phyloP scores from a whole-genome alignment of 2,797 vertebrate species.

The Australoheros facetus region DNA sequence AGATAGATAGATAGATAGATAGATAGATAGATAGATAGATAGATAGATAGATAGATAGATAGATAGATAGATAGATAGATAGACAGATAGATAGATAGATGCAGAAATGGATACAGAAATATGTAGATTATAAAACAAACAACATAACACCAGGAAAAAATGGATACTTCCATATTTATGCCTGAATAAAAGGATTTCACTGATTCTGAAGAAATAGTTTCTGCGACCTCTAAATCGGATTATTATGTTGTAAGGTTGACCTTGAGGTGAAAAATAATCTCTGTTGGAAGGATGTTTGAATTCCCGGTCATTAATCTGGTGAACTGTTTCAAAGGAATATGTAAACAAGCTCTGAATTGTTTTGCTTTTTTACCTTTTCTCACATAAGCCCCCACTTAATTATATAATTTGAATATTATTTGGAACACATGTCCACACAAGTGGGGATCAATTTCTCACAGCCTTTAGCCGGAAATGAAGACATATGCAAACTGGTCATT shows the following conservation, averaged over 20 bases:
- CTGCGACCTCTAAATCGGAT: background rate
- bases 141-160: background rate
- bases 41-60: too few relatives aligned
- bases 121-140: background rate
- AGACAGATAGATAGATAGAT: too few relatives aligned
- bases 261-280: background rate
- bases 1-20: background rate
- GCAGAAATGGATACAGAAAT: background rate
- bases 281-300: background rate
- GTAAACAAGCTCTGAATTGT: background rate
- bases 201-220: background rate
- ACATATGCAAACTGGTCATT: background rate
- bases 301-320: background rate
- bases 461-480: background rate
- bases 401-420: constrained; percentile 10
- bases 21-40: too few relatives aligned
- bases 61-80: too few relatives aligned
- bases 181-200: background rate
- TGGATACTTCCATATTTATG: background rate
- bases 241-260: constrained; percentile 5
- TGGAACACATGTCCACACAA: background rate
- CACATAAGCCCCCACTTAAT: background rate
- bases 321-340: background rate
- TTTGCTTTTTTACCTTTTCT: background rate
- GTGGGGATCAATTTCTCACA: background rate